A percentile compares a stretch with the other conserved stretches of the same genome.
These are phyloP conservation scores for Thaumatotibia leucotreta DNA, from an alignment of 1,140 invertebrate genomes.

Conservation along the genomic window DNA sequence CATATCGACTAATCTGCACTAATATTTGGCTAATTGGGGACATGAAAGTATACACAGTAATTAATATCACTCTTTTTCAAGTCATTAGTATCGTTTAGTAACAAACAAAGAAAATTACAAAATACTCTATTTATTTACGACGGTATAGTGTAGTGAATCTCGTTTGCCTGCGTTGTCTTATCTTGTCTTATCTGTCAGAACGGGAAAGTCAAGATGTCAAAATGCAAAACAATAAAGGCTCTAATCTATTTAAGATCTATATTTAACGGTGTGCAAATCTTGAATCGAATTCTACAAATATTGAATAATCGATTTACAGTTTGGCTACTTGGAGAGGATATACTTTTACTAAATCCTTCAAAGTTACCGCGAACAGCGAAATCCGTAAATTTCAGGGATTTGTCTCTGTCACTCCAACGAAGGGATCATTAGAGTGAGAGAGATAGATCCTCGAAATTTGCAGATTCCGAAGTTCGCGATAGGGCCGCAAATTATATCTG, in stretches of 20 bases:
- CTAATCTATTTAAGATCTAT: not conserved
- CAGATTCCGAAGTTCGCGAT: no score
- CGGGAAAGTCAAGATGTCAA: not conserved
- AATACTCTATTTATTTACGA: not conserved
- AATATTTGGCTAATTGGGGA: not conserved
- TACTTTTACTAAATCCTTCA: no score
- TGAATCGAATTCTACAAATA: not conserved
- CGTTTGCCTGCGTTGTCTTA: not conserved
- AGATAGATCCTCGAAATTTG: no score
- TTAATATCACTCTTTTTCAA: not conserved
- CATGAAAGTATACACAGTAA: not conserved
- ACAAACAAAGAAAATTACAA: not conserved
- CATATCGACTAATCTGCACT: conserved; percentile 21
- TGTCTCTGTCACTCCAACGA: no score
- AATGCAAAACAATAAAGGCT: not conserved
- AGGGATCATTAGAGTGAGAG: no score
- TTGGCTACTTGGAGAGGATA: no score
- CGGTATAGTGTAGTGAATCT: not conserved
- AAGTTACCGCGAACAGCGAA: no score
- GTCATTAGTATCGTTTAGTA: not conserved
- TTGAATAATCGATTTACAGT: not conserved
- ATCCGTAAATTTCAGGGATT: no score
- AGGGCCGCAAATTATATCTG: no score
- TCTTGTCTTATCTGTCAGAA: not conserved
- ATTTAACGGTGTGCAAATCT: not conserved